A percentile compares a stretch with the other conserved stretches of the same genome.
Evolutionary conservation across 2,888 invertebrate species (phyloP).

Genomic region (Nudaria mundana): DNA sequence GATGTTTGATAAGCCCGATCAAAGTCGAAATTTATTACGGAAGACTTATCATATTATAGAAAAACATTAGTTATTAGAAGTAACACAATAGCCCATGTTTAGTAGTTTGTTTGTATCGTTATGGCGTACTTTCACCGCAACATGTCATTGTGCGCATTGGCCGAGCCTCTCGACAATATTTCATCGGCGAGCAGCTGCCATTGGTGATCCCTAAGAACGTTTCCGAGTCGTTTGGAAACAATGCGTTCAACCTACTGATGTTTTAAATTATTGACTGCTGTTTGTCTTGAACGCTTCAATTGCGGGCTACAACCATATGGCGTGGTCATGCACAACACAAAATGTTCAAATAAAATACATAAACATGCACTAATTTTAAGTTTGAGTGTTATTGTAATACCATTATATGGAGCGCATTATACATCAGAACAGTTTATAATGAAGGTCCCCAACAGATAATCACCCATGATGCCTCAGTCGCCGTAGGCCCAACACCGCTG

Average conservation of each 20-base stretch:
- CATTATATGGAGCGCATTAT: constrained; percentile 32
- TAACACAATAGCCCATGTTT: not conserved
- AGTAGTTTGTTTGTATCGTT: constrained; percentile 18
- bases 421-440: constrained; percentile 39
- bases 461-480: constrained; percentile 34
- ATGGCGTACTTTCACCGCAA: constrained; percentile 47
- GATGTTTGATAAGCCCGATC: constrained; percentile 24
- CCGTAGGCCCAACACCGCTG: constrained; percentile 26
- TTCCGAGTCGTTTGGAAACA: constrained; percentile 29
- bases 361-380: not conserved
- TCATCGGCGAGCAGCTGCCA: constrained; percentile 39
- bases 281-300: constrained; percentile 7
- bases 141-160: constrained; percentile 31
- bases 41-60: not conserved
- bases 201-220: constrained; percentile 35
- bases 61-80: constrained; percentile 6
- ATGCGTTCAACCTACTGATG: constrained; percentile 18
- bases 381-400: constrained; percentile 11
- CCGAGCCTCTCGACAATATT: constrained; percentile 37
- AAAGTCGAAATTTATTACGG: constrained; percentile 2
- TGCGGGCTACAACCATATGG: not conserved
- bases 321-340: not conserved
- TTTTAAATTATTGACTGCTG: constrained; percentile 25
- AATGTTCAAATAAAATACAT: not conserved
- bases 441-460: constrained; percentile 46